Evolutionary conservation across 2,888 invertebrate genomes (phyloP).

Genomic region (Thereva nobilitata): DNA sequence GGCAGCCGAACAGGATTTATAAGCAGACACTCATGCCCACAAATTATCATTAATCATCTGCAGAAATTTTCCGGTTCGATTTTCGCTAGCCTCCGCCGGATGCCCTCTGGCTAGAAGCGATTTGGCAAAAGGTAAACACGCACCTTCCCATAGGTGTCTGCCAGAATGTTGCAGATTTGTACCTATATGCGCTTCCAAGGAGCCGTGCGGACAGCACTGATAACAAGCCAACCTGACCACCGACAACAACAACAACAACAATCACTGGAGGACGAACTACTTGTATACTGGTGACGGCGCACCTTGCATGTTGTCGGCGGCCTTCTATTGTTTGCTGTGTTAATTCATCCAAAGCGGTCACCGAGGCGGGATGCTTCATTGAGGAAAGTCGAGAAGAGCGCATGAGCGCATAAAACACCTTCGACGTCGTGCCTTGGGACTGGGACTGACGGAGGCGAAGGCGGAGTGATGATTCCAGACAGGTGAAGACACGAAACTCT

Average conservation of each 20-base stretch:
- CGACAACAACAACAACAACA: neutral
- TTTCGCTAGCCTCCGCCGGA: neutral
- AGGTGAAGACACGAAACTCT: neutral
- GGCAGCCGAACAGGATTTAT: slow-evolving; percentile 11
- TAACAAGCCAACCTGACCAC: slow-evolving; percentile 1
- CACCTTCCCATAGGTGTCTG: slow-evolving; percentile 1
- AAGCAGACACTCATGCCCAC: slow-evolving; percentile 28
- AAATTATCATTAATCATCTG: slow-evolving; percentile 29
- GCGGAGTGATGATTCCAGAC: too few relatives aligned
- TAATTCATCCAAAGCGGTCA: too few relatives aligned
- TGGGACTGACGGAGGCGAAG: too few relatives aligned
- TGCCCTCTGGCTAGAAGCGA: neutral
- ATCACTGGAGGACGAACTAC: neutral
- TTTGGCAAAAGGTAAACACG: slow-evolving; percentile 8
- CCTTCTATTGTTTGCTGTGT: too few relatives aligned
- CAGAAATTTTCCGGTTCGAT: slow-evolving; percentile 8
- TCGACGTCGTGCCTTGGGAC: too few relatives aligned
- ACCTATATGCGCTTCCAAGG: slow-evolving; percentile 15
- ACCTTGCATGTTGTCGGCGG: neutral
- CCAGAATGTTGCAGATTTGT: slow-evolving; percentile 4
- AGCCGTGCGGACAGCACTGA: slow-evolving; percentile 2
- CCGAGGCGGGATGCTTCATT: too few relatives aligned
- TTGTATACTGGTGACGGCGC: slow-evolving; percentile 7
- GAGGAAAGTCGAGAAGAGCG: too few relatives aligned
- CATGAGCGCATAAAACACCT: too few relatives aligned